Conservation (phyloP, 2,113 vertebrate genomes). For the Tupaia tana region DNA sequence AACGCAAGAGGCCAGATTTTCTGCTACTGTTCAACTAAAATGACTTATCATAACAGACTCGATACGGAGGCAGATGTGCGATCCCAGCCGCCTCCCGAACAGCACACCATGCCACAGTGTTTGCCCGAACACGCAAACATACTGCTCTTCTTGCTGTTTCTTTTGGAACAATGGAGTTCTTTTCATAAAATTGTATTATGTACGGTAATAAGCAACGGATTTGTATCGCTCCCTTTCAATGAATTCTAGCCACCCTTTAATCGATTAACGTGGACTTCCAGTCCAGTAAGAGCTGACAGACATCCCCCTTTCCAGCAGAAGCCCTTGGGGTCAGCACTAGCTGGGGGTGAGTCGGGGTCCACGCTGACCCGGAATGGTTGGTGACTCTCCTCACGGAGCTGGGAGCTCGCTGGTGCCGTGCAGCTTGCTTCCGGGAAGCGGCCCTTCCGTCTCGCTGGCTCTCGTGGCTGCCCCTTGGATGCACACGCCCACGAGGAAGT, state of each 20-base stretch:
- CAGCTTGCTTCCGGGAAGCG: neutral
- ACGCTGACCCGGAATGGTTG: no score
- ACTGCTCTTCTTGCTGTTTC: neutral
- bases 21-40: neutral
- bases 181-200: neutral
- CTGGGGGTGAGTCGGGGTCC: neutral
- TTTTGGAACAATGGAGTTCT: neutral
- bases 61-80: accelerated
- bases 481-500: neutral
- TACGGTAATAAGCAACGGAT: neutral
- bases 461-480: neutral
- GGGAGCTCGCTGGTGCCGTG: neutral
- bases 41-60: accelerated
- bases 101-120: no score
- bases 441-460: accelerated
- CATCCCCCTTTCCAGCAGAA: no score
- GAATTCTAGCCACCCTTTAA: neutral
- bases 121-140: no score
- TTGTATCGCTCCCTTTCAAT: neutral
- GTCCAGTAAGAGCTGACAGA: neutral
- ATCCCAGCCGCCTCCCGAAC: neutral
- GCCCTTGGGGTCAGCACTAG: neutral
- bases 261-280: neutral
- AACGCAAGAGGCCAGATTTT: neutral
- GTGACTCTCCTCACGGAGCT: neutral